These are phyloP conservation scores for Manis pentadactyla DNA, from an alignment of 2,797 vertebrate genomes.

Conservation along the genomic window DNA sequence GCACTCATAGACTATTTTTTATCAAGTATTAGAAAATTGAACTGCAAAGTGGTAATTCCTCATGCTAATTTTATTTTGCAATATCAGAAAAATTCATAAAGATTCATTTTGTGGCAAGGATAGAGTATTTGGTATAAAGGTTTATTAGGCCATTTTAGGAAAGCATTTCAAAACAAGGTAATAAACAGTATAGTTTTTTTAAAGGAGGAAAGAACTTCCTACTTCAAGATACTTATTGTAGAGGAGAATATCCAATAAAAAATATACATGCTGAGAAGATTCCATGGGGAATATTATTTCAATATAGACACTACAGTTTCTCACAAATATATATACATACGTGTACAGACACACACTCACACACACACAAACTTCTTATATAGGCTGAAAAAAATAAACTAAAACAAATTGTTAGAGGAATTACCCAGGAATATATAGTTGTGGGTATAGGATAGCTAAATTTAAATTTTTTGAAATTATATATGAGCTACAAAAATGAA, in stretches of 20 bases:
- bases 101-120: conserved; percentile 18
- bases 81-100: conserved; percentile 15
- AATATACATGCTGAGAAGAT: not conserved
- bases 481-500: not conserved
- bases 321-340: not conserved
- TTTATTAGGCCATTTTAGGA: not conserved
- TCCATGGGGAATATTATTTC: conserved; percentile 4
- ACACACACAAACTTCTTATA: not conserved
- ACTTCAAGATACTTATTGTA: conserved; percentile 42
- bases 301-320: not conserved
- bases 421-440: not conserved
- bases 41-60: conserved; percentile 26
- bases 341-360: not conserved
- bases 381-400: not conserved
- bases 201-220: not conserved
- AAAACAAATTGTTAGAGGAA: not conserved
- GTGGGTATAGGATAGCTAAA: not conserved
- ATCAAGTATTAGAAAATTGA: not conserved
- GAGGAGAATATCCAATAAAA: not conserved
- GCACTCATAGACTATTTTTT: conserved; percentile 3
- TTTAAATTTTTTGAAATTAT: not conserved
- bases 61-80: conserved; percentile 5
- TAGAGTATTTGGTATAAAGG: conserved; percentile 2
- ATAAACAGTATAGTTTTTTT: not conserved
- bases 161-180: conserved; percentile 34